A percentile compares a stretch with the other conserved stretches of the same genome.
These are phyloP conservation scores for Lepidocyrtinus sp. DNA, from an alignment of 2,888 invertebrate genomes.

Conservation along the genomic window DNA sequence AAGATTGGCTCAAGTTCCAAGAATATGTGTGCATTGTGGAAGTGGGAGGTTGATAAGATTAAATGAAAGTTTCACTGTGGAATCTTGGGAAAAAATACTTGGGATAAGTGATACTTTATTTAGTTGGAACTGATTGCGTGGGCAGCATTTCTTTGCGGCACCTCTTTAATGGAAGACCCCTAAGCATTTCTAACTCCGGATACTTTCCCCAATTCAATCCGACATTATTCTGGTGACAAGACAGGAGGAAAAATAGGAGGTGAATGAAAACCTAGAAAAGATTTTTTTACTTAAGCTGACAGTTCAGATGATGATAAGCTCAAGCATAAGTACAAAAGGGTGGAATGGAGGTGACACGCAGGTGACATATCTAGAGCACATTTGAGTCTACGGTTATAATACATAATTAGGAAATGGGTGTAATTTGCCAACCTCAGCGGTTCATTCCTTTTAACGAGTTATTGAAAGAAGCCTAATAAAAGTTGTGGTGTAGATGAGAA, in stretches of 20 bases:
- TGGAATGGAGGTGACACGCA: constrained; percentile 29
- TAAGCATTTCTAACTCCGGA: too few species aligned
- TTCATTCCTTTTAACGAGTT: constrained; percentile 14
- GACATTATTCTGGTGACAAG: constrained; percentile 16
- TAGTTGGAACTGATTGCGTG: too few species aligned
- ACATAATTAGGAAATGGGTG: constrained; percentile 39
- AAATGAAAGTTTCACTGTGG: too few species aligned
- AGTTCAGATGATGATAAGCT: too few species aligned
- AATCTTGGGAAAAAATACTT: too few species aligned
- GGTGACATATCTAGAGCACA: constrained; percentile 49
- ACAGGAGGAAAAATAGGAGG: not conserved
- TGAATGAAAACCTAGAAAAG: constrained; percentile 34
- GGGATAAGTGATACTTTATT: too few species aligned
- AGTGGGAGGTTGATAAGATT: too few species aligned
- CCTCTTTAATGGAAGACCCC: too few species aligned
- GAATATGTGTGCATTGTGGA: too few species aligned
- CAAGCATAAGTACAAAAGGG: not conserved
- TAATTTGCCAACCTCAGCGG: constrained; percentile 43
- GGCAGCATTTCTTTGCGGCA: too few species aligned
- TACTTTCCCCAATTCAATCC: not conserved
- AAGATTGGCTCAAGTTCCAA: too few species aligned
- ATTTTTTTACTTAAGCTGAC: too few species aligned
- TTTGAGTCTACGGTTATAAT: constrained; percentile 33
- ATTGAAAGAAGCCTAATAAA: constrained; percentile 35
- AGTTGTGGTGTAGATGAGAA: not conserved